Evolutionary conservation across 2,113 vertebrate genomes (phyloP).

Genomic region (Hylia prasina): DNA sequence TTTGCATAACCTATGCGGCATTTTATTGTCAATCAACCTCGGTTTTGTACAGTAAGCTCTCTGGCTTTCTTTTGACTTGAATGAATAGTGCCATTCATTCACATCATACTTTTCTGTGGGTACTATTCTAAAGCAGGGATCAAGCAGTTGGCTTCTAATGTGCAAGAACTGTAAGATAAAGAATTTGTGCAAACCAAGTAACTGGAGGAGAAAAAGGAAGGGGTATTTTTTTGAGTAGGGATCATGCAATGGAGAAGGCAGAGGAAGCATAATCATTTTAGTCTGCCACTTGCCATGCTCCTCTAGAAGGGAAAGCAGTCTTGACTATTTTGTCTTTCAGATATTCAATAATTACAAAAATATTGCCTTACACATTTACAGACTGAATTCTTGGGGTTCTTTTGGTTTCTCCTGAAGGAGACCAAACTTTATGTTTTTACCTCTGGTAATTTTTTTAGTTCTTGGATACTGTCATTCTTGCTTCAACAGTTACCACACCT

Average conservation of each 20-base stretch:
- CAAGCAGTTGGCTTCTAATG: not conserved
- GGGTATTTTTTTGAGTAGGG: not conserved
- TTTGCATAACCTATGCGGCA: not conserved
- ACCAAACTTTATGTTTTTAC: not conserved
- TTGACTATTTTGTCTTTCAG: not conserved
- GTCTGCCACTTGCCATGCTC: not conserved
- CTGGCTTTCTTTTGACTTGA: not conserved
- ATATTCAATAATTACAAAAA: not conserved
- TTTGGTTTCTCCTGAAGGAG: not conserved
- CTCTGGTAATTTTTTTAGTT: not conserved
- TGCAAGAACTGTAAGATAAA: not conserved
- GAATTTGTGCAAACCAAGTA: not conserved
- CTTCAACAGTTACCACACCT: not conserved
- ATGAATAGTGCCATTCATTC: conserved; percentile 38
- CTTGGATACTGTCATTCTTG: not conserved
- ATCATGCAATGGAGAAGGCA: not conserved
- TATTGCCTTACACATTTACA: not conserved
- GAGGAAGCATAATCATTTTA: not conserved
- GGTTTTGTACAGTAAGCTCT: not conserved
- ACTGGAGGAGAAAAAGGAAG: not conserved
- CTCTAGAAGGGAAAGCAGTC: not conserved
- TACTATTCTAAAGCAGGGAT: not conserved
- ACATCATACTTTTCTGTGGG: not conserved
- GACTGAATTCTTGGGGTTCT: fast-evolving
- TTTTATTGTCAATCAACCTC: conserved; percentile 18